Base-by-base conservation (phyloP, 2,888 invertebrate species). In the Cristatella mucedo region DNA sequence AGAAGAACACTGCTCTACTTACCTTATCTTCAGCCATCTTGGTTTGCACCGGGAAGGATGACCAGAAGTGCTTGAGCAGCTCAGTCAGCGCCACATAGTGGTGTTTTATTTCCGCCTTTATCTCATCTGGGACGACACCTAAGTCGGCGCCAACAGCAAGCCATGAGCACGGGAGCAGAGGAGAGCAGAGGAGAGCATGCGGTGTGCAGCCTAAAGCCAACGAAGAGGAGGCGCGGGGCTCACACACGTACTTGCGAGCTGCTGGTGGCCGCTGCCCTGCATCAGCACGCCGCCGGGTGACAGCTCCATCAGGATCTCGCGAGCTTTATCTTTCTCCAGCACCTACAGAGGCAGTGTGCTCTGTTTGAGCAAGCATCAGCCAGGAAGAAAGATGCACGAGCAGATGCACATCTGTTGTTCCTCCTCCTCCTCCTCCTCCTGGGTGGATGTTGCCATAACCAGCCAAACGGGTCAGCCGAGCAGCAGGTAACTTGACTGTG, bases 11-110 rank as follows among this genome's bases (percentile, higher is more conserved):
- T n/a, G n/a, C n/a, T 26, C 26, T 5, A 20, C 33, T 44, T 46
- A 69, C 69, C 61, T 73, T 73, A 18, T 79, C 77, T 61, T 85
- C 82, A 26, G 80, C 68, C 39, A 75, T 74, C 16, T 77, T 72
- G 2, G 77, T 76, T 0, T 78, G 77, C 1, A 79, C 78, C 2
- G 77, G 77, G 70, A 95, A 91, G 63, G 89, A 82, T 32, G 78
- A 74, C 93, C 95, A 97, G 68, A 95, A 83, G 67, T 93, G 91
- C 44, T 83, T 75, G 11, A 93, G 69, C 43, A 97, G 68, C 69
- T 95, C 95, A 45, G 82, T 78, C 3, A 82, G 72, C 1, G 85
- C 82, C 38, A 80, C 72, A 68, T 93, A 91, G 38, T 89, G 69
- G 46, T 82, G 77, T 41, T 79, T 75, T 9, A 93, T 70, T 56